Conservation (phyloP, 2,888 invertebrate species). For the Minunthozetes semirufus region DNA sequence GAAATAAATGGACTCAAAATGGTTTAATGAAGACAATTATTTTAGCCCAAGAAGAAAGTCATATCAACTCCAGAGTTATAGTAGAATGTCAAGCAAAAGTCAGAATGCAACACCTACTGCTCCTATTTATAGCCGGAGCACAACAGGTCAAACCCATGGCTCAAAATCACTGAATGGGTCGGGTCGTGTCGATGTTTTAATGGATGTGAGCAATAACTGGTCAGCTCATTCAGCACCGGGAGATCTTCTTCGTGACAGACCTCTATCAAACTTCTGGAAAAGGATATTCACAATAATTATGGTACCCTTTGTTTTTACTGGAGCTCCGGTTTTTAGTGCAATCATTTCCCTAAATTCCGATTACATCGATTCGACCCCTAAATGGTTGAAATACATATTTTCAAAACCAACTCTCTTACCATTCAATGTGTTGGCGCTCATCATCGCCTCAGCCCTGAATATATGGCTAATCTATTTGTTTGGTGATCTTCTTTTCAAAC, state of each 20-base stretch:
- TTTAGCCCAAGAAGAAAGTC: neutral
- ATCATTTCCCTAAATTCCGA: neutral
- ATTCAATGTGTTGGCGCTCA: neutral
- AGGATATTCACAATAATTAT: neutral
- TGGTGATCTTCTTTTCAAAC: neutral
- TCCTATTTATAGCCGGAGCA: neutral
- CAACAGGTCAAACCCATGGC: neutral
- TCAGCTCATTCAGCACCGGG: neutral
- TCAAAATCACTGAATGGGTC: neutral
- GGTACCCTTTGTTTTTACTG: neutral
- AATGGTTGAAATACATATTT: neutral
- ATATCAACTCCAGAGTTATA: neutral
- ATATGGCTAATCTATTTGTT: neutral
- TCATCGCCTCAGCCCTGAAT: neutral
- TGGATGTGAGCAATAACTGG: conserved; percentile 8
- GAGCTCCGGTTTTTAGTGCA: neutral
- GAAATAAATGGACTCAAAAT: neutral
- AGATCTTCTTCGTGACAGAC: neutral
- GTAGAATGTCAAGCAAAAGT: neutral
- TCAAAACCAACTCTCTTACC: neutral
- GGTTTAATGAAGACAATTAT: neutral
- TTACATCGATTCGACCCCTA: neutral
- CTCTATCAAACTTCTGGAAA: neutral
- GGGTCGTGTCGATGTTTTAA: neutral
- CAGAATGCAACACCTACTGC: neutral